These are phyloP conservation scores for Myocastor coypus DNA, from an alignment of 2,113 vertebrate genomes.

Conservation along the genomic window DNA sequence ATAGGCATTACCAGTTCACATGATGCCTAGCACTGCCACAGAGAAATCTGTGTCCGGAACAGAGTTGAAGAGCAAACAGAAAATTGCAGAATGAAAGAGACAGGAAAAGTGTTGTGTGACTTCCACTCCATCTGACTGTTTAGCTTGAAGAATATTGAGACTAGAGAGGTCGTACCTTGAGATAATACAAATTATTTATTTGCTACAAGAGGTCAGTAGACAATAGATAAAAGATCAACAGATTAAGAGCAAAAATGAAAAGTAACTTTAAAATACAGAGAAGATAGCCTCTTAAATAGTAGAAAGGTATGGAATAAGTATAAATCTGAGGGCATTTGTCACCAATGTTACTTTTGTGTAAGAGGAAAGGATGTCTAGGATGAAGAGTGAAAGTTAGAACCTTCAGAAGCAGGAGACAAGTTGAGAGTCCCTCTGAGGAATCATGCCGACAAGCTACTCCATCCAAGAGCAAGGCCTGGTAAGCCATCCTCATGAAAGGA, in stretches of 20 bases:
- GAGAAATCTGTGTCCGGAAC: background rate
- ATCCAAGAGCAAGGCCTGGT: fast-evolving
- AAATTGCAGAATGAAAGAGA: background rate
- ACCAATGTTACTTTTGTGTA: background rate
- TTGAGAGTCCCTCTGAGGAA: background rate
- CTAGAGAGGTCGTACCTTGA: background rate
- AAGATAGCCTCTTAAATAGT: background rate
- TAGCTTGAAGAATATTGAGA: background rate
- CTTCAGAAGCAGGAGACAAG: background rate
- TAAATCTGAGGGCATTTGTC: background rate
- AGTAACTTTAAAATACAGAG: background rate
- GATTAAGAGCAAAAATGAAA: background rate
- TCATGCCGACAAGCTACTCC: fast-evolving
- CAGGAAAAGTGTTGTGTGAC: no score
- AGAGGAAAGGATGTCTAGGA: background rate
- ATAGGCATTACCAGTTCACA: background rate
- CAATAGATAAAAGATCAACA: background rate
- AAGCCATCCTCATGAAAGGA: background rate
- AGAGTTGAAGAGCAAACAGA: background rate
- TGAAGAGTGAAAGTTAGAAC: background rate
- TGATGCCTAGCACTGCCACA: background rate
- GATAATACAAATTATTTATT: background rate
- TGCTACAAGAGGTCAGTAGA: background rate
- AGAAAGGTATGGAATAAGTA: background rate
- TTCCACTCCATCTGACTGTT: background rate